Evolutionary conservation across 2,888 invertebrate species (phyloP).

Genomic region (Aromia moschata): DNA sequence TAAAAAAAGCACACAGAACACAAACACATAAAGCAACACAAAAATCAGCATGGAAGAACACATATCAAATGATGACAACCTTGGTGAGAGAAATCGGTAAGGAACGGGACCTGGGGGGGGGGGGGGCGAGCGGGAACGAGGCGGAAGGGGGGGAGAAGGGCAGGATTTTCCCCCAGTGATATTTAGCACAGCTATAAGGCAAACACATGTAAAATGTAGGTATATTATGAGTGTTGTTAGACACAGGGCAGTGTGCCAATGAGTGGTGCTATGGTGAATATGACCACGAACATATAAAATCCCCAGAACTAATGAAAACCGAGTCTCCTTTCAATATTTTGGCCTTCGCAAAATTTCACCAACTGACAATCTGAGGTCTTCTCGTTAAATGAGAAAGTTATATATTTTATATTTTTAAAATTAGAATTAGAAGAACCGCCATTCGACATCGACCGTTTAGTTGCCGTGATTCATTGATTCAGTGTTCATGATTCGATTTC

Average conservation of each 20-base stretch:
- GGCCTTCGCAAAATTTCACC: too few relatives aligned
- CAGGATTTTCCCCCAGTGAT: conserved; percentile 54
- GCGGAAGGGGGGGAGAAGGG: conserved; percentile 36
- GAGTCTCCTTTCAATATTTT: too few relatives aligned
- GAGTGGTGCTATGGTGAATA: conserved; percentile 56
- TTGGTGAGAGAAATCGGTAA: conserved; percentile 45
- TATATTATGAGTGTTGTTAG: conserved; percentile 57
- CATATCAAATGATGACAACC: conserved; percentile 46
- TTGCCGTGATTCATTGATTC: too few relatives aligned
- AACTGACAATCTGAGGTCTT: too few relatives aligned
- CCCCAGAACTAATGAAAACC: conserved; percentile 40
- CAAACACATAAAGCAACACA: conserved; percentile 47
- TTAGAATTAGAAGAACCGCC: too few relatives aligned
- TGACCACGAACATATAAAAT: conserved; percentile 42
- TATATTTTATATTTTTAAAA: too few relatives aligned
- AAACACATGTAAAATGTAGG: conserved; percentile 60
- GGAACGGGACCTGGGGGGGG: conserved; percentile 35
- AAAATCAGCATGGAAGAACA: conserved; percentile 48
- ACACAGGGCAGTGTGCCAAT: conserved; percentile 60
- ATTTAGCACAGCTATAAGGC: conserved; percentile 62
- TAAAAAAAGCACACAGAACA: conserved; percentile 48
- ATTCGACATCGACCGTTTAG: too few relatives aligned
- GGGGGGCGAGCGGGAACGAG: too few relatives aligned
- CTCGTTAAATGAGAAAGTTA: too few relatives aligned
- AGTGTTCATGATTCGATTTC: too few relatives aligned